Conservation (phyloP, 2,113 vertebrate species). For the Okapia johnstoni region DNA sequence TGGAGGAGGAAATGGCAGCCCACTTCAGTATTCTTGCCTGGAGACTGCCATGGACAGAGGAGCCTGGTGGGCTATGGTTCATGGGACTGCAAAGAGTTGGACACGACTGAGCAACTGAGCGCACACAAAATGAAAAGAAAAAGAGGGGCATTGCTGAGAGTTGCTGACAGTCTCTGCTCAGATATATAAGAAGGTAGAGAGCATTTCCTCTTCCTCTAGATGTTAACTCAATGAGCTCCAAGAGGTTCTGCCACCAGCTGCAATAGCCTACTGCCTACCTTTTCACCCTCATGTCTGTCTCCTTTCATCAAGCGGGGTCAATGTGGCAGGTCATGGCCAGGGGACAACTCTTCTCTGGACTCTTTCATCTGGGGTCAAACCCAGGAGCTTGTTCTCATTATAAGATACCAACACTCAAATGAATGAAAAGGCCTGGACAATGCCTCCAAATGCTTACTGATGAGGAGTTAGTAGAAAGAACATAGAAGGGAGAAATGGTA, state of each 20-base stretch:
- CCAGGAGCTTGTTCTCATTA: neutral
- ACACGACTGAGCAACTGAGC: neutral
- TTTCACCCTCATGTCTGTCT: neutral
- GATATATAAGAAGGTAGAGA: neutral
- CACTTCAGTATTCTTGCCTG: neutral
- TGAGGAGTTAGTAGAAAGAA: neutral
- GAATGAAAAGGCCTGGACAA: neutral
- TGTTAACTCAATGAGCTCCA: neutral
- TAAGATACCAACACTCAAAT: neutral
- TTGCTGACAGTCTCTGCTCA: neutral
- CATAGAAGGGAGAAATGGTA: neutral
- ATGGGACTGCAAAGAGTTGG: neutral
- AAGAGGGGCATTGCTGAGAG: neutral
- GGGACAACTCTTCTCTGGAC: neutral
- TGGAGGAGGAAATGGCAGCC: neutral
- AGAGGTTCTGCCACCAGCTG: neutral
- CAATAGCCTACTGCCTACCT: neutral
- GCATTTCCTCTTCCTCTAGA: neutral
- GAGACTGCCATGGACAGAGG: neutral
- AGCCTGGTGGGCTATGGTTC: neutral
- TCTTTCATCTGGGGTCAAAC: neutral
- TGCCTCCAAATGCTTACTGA: neutral
- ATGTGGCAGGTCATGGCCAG: neutral
- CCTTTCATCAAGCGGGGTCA: neutral
- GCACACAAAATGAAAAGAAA: slow-evolving; percentile 23